Evolutionary conservation across 53 echinoderm and acorn worm genomes (phyloP), one percentile per base, ranked within the genome.

Genomic region (Holothuria scabra): DNA sequence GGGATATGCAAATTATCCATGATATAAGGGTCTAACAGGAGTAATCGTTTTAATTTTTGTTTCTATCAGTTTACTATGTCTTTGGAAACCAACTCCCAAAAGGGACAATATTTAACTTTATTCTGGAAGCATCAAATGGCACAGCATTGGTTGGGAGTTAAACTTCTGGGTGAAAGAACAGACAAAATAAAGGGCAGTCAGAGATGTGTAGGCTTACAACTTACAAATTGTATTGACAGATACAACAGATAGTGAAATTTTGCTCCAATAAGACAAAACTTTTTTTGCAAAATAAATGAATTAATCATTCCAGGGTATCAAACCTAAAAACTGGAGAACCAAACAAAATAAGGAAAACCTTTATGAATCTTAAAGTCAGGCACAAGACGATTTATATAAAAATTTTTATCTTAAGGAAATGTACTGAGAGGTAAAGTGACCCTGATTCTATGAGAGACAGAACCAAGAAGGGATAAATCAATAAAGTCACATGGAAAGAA

Each of bases 381-480:
- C 72, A 72, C 72, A 72, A 72, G 72, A 72, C 44, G 72, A 72
- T 72, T 23, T 0, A 72, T 72, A 72, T 72, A 72, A 72, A 52
- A 72, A 72, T 72, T 26, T 72, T 41, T 44, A 72, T 46, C 46
- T n/a, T 22, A 46, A 44, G 72, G 72, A 72, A 65, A 72, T 14
- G 46, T 72, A 21, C 52, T 16, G 52, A 52, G 52, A 52, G 52
- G 52, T 52, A 52, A 16, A 18, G 18, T 52, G 52, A 52, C 52
- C 52, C 52, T 52, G 52, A 52, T 52, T 52, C 52, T 52, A 52
- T 16, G 52, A 16, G 52, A 52, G 18, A 52, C 16, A 16, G 52
- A 52, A 52, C 52, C 18, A 52, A 14, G 18, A 14, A 52, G 52
- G 52, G 52, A 52, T 52, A 52, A 52, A 52, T 16, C 16, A 18